Conservation (phyloP, 1,140 invertebrate genomes). For the Marisa cornuarietis region DNA sequence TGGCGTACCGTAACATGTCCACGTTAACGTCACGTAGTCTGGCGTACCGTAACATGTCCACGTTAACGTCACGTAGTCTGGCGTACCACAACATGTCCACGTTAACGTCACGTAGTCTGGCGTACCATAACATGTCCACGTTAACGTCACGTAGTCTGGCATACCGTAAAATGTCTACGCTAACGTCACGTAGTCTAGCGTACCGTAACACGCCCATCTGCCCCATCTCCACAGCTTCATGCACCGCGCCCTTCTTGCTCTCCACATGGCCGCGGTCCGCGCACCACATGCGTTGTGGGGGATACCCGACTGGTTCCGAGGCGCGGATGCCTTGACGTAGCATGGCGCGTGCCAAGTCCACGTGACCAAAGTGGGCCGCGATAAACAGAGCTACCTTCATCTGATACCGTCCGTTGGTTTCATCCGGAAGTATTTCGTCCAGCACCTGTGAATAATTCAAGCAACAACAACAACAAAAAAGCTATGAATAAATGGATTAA, state of each 20-base stretch:
- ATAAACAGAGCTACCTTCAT: constrained; percentile 63
- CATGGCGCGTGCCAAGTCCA: constrained; percentile 59
- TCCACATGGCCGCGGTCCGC: constrained; percentile 53
- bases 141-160: too few relatives aligned
- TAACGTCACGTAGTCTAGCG: too few relatives aligned
- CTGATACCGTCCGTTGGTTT: constrained; percentile 58
- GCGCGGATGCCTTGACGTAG: constrained; percentile 52
- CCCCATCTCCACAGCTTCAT: constrained; percentile 60
- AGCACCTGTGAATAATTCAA: constrained; percentile 32
- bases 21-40: too few relatives aligned
- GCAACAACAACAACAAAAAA: background rate
- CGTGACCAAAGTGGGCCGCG: constrained; percentile 62
- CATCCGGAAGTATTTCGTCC: constrained; percentile 50
- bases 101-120: too few relatives aligned
- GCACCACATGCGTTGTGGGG: constrained; percentile 62
- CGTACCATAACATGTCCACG: too few relatives aligned
- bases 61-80: too few relatives aligned
- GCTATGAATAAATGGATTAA: background rate
- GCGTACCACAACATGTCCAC: too few relatives aligned
- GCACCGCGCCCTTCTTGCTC: constrained; percentile 56
- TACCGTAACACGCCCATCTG: constrained; percentile 56
- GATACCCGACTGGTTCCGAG: constrained; percentile 60
- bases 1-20: too few relatives aligned
- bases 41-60: too few relatives aligned
- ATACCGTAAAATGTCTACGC: too few relatives aligned